A percentile compares a stretch with the other conserved stretches of the same genome.
Evolutionary conservation across 2,797 vertebrate species (phyloP).

Genomic region (Lacerta viridis): DNA sequence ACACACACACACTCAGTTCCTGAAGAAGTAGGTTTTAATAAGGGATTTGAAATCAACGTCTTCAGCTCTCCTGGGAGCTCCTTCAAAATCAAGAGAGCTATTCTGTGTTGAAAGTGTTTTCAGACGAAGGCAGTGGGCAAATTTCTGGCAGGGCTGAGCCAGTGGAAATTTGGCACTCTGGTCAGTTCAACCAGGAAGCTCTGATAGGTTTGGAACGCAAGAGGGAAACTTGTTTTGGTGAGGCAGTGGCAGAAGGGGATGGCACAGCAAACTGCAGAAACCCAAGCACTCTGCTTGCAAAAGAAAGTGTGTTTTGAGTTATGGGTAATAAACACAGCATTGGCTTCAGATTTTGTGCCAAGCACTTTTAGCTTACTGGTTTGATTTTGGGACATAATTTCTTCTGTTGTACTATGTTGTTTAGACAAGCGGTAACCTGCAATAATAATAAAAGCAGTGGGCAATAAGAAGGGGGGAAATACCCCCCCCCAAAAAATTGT

Average conservation of each 20-base stretch:
- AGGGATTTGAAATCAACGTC: background rate
- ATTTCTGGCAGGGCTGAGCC: slow-evolving; percentile 24
- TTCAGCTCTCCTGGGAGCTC: background rate
- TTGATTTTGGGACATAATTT: background rate
- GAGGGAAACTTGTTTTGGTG: slow-evolving; percentile 20
- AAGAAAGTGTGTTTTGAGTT: slow-evolving; percentile 39
- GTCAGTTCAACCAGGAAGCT: slow-evolving; percentile 7
- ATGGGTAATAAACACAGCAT: slow-evolving; percentile 22
- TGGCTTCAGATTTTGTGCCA: slow-evolving; percentile 23
- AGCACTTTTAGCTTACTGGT: slow-evolving; percentile 23
- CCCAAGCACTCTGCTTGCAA: background rate
- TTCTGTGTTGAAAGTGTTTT: slow-evolving; percentile 30
- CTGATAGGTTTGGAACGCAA: slow-evolving; percentile 31
- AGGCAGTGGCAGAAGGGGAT: slow-evolving; percentile 18
- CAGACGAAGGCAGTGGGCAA: slow-evolving; percentile 27
- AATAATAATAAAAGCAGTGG: background rate
- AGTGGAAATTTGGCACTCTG: slow-evolving; percentile 44
- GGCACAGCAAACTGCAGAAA: background rate
- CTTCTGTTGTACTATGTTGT: background rate
- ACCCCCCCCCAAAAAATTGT: background rate
- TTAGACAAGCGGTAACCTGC: background rate
- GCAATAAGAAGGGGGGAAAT: background rate
- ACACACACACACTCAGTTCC: background rate
- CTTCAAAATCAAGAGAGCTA: slow-evolving; percentile 18
- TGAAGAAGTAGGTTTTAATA: background rate